Conservation (phyloP, 2,888 invertebrate species). For the Aphodius granarius region DNA sequence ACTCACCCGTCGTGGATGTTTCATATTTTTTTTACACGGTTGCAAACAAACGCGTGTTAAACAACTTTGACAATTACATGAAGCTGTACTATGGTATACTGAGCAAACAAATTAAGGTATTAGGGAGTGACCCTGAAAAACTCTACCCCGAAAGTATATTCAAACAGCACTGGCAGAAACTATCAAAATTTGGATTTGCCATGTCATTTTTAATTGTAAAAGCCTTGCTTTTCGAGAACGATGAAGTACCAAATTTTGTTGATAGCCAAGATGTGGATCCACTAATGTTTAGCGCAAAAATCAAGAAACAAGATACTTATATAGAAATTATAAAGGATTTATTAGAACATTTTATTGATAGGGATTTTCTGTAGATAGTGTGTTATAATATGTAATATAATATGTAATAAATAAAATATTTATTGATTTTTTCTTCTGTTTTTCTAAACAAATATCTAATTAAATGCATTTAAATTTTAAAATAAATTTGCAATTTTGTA, state of each 20-base stretch:
- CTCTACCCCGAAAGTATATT: constrained; percentile 37
- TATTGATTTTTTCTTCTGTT: no score
- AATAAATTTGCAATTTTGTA: no score
- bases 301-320: constrained; percentile 20
- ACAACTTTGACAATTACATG: constrained; percentile 39
- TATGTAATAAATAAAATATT: neutral
- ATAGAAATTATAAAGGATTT: constrained; percentile 1
- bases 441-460: no score
- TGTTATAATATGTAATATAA: neutral
- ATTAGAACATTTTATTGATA: neutral
- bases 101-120: constrained; percentile 31
- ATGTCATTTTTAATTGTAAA: constrained; percentile 36
- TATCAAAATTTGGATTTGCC: constrained; percentile 36
- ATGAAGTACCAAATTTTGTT: constrained; percentile 32
- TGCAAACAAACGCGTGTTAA: constrained; percentile 34
- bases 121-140: constrained; percentile 39
- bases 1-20: constrained; percentile 41
- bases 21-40: constrained; percentile 42
- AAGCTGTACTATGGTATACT: constrained; percentile 40
- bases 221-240: constrained; percentile 34
- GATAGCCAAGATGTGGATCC: no score
- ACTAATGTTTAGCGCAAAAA: constrained; percentile 3
- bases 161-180: constrained; percentile 35
- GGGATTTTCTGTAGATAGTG: neutral
- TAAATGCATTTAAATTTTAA: no score